These are phyloP conservation scores for Sinohyriopsis cumingii DNA, from an alignment of 2,888 invertebrate species.

Conservation along the genomic window DNA sequence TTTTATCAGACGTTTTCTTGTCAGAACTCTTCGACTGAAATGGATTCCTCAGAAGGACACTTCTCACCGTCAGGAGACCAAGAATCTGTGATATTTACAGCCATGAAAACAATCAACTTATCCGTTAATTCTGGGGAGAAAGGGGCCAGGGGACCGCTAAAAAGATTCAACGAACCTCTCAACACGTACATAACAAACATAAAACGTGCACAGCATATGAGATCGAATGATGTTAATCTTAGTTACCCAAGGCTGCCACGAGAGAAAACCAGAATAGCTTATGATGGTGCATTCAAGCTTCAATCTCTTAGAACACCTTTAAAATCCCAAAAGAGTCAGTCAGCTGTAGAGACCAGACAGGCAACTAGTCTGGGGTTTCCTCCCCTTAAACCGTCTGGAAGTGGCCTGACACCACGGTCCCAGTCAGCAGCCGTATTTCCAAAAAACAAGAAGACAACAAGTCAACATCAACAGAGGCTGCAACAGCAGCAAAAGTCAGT, in stretches of 20 bases:
- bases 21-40: too few relatives aligned
- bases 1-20: slow-evolving; percentile 29
- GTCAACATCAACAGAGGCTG: too few relatives aligned
- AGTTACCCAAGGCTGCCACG: slow-evolving; percentile 13
- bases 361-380: slow-evolving; percentile 24
- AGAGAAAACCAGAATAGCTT: slow-evolving; percentile 4
- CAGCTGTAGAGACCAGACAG: slow-evolving; percentile 23
- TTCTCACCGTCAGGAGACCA: too few relatives aligned
- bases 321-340: slow-evolving; percentile 15
- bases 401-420: neutral
- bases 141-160: slow-evolving; percentile 11
- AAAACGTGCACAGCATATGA: slow-evolving; percentile 19
- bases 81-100: slow-evolving; percentile 6
- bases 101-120: slow-evolving; percentile 38
- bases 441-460: too few relatives aligned
- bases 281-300: slow-evolving; percentile 8
- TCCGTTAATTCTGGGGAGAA: slow-evolving; percentile 31
- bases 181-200: slow-evolving; percentile 41
- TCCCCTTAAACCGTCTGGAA: slow-evolving; percentile 17
- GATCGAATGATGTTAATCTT: slow-evolving; percentile 9
- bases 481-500: neutral
- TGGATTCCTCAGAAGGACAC: too few relatives aligned
- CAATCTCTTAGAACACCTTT: slow-evolving; percentile 15
- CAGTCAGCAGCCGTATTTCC: too few relatives aligned
- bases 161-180: slow-evolving; percentile 54